Evolutionary conservation across 2,888 invertebrate species (phyloP).

Genomic region (Pemphredon lugubris): DNA sequence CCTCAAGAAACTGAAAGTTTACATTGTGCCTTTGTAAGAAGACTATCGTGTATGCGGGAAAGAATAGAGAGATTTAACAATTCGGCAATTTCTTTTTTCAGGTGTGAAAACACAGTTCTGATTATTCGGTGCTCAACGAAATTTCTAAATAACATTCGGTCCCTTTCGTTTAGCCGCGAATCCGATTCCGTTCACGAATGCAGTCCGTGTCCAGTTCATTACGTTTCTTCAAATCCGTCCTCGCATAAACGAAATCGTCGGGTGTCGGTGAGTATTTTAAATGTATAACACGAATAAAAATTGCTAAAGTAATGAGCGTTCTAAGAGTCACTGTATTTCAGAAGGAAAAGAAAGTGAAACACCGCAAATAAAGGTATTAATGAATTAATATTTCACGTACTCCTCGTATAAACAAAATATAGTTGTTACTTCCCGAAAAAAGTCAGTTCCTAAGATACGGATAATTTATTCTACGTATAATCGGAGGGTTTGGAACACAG

Average conservation of each 20-base stretch:
- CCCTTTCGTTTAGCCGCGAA: neutral
- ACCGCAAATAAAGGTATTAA: slow-evolving; percentile 17
- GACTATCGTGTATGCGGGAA: slow-evolving; percentile 20
- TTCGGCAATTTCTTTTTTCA: neutral
- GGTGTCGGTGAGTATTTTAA: slow-evolving; percentile 1
- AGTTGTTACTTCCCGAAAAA: too few relatives aligned
- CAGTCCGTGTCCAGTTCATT: neutral
- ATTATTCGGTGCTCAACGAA: neutral
- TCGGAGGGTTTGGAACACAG: too few relatives aligned
- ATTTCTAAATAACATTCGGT: slow-evolving; percentile 1
- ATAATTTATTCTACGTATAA: too few relatives aligned
- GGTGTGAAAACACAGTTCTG: neutral
- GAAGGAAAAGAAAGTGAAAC: slow-evolving; percentile 26
- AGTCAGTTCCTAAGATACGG: too few relatives aligned
- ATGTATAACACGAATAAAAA: neutral
- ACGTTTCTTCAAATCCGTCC: neutral
- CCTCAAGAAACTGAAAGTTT: neutral
- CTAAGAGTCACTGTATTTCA: neutral
- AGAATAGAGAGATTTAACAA: slow-evolving; percentile 6
- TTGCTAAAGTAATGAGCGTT: neutral
- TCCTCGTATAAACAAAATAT: too few relatives aligned
- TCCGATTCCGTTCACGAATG: neutral
- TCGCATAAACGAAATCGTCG: neutral
- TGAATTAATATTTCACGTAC: too few relatives aligned
- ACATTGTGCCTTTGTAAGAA: slow-evolving; percentile 18